Conservation (phyloP, 2,113 vertebrate species). For the Arothron firmamentum region DNA sequence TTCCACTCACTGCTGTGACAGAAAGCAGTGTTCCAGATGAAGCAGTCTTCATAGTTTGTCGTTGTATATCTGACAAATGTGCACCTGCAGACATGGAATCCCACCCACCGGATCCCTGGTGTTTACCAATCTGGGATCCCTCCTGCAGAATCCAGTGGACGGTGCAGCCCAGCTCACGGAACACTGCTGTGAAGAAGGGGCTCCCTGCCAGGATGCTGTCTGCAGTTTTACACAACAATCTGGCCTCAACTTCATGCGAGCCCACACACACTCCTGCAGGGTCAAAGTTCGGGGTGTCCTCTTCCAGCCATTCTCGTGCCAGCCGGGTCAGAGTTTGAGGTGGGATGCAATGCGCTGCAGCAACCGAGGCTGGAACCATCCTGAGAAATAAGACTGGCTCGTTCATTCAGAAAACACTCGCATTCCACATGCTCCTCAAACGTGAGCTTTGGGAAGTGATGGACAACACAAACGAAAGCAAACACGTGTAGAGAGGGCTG, state of each 20-base stretch:
- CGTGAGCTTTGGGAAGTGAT: too few species aligned
- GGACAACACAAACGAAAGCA: too few species aligned
- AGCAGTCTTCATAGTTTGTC: too few species aligned
- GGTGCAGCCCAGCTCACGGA: constrained; percentile 74
- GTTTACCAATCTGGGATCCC: constrained; percentile 63
- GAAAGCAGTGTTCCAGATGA: not conserved
- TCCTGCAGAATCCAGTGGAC: constrained; percentile 78
- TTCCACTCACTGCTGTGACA: too few species aligned
- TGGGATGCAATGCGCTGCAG: constrained; percentile 60
- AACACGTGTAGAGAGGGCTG: too few species aligned
- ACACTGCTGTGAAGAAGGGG: constrained; percentile 82
- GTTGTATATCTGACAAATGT: too few species aligned
- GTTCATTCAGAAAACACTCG: not conserved
- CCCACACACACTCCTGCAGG: constrained; percentile 73
- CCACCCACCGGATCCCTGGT: too few species aligned
- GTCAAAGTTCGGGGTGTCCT: constrained; percentile 81
- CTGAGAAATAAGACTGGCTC: constrained; percentile 10
- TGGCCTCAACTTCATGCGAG: constrained; percentile 50
- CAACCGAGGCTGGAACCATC: constrained; percentile 30
- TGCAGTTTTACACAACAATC: constrained; percentile 76
- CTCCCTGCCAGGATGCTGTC: constrained; percentile 76
- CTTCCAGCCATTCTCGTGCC: constrained; percentile 78
- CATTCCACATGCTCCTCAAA: too few species aligned
- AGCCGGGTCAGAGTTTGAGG: constrained; percentile 63
- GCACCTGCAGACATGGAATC: too few species aligned